Conservation (phyloP, 2,113 vertebrate species). For the Stigmatopora argus region DNA sequence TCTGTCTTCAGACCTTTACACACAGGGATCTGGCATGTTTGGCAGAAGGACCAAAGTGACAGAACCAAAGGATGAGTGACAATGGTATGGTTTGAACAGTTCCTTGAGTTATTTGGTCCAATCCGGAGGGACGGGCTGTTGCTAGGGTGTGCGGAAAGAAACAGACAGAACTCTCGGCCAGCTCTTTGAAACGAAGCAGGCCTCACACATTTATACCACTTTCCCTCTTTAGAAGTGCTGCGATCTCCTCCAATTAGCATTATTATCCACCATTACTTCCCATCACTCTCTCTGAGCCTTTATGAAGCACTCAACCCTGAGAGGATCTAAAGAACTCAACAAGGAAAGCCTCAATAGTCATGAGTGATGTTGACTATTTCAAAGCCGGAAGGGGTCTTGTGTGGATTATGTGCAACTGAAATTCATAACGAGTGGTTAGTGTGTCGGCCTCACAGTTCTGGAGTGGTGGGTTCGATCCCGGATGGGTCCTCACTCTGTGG, state of each 20-base stretch:
- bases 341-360: slow-evolving; percentile 1
- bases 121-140: slow-evolving; percentile 58
- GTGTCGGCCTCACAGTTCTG: no score
- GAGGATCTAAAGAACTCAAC: slow-evolving; percentile 29
- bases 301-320: slow-evolving; percentile 43
- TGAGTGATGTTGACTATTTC: slow-evolving; percentile 15
- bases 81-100: slow-evolving; percentile 47
- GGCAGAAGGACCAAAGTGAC: slow-evolving; percentile 54
- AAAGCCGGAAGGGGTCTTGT: neutral
- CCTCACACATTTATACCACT: slow-evolving; percentile 54
- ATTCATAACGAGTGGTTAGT: no score
- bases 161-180: slow-evolving; percentile 51
- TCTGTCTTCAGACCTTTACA: slow-evolving; percentile 42
- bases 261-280: slow-evolving; percentile 54
- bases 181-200: slow-evolving; percentile 58
- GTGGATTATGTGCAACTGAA: neutral
- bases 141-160: slow-evolving; percentile 63
- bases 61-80: slow-evolving; percentile 61
- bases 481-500: no score
- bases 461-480: no score
- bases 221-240: slow-evolving; percentile 47
- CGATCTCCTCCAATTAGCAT: slow-evolving; percentile 62
- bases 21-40: slow-evolving; percentile 63
- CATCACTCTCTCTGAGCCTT: slow-evolving; percentile 37
- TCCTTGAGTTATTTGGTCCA: slow-evolving; percentile 68